A percentile compares a stretch with the other conserved stretches of the same genome.
Conservation (phyloP, 2,797 vertebrate species). For the Pogonophryne albipinna region DNA sequence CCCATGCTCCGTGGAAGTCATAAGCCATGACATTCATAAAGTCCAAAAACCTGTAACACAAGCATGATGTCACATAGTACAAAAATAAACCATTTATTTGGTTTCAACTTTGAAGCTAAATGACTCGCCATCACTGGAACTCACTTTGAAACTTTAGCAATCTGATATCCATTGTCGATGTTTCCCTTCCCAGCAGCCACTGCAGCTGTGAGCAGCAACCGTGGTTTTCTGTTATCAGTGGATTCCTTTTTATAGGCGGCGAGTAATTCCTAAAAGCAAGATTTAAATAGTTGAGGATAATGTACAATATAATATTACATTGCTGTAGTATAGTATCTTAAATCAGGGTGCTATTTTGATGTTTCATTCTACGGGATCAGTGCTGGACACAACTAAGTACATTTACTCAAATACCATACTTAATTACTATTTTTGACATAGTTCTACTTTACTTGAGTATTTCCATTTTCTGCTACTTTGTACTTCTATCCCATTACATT, state of each 20-base stretch:
- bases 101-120: neutral
- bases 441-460: too few relatives aligned
- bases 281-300: neutral
- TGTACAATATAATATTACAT: neutral
- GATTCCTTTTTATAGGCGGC: slow-evolving; percentile 78
- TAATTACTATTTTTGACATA: too few relatives aligned
- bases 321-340: neutral
- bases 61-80: neutral
- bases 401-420: too few relatives aligned
- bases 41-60: slow-evolving; percentile 78
- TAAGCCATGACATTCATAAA: slow-evolving; percentile 88
- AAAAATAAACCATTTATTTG: neutral
- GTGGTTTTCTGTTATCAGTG: slow-evolving; percentile 37
- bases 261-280: slow-evolving; percentile 75
- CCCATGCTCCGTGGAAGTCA: slow-evolving; percentile 86
- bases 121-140: slow-evolving; percentile 27
- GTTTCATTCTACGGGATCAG: too few relatives aligned
- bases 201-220: slow-evolving; percentile 82
- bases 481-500: too few relatives aligned
- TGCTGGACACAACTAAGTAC: too few relatives aligned
- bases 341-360: neutral
- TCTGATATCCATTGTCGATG: slow-evolving; percentile 82
- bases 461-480: too few relatives aligned
- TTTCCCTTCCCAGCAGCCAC: slow-evolving; percentile 73
- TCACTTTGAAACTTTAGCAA: slow-evolving; percentile 79